phyloP scores from a whole-genome alignment of 2,888 invertebrate species.

The Drosophila anomelani region DNA sequence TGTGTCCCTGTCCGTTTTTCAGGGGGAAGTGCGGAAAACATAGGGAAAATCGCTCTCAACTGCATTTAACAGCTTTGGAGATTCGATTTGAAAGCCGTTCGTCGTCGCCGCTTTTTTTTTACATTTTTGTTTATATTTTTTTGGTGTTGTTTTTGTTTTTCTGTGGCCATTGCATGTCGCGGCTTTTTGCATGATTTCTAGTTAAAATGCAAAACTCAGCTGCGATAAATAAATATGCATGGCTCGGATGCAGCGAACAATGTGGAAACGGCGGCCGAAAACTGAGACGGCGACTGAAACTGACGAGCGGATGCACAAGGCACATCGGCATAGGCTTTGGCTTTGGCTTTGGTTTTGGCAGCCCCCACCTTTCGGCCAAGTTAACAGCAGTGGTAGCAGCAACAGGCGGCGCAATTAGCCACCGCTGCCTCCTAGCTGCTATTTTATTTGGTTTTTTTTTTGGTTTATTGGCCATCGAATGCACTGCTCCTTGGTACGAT shows the following conservation, averaged over 20 bases:
- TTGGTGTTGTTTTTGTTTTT: constrained; percentile 34
- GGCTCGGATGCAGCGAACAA: constrained; percentile 60
- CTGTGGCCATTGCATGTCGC: constrained; percentile 65
- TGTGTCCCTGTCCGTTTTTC: constrained; percentile 19
- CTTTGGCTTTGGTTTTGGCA: neutral
- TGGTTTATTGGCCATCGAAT: constrained; percentile 65
- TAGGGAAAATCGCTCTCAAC: constrained; percentile 54
- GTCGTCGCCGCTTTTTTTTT: constrained; percentile 40
- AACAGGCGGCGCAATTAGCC: constrained; percentile 62
- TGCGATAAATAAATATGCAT: constrained; percentile 78
- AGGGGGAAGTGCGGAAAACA: constrained; percentile 24
- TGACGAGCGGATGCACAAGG: constrained; percentile 74
- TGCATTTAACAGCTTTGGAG: constrained; percentile 68
- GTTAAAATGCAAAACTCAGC: constrained; percentile 74
- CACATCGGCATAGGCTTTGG: constrained; percentile 8
- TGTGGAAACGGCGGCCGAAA: constrained; percentile 67
- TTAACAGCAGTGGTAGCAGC: constrained; percentile 33
- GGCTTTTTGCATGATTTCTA: constrained; percentile 75
- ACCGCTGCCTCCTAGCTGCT: constrained; percentile 43
- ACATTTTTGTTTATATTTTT: constrained; percentile 16
- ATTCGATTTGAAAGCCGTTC: constrained; percentile 70
- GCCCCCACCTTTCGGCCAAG: constrained; percentile 50
- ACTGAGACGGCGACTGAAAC: constrained; percentile 58
- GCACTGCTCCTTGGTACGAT: constrained; percentile 11
- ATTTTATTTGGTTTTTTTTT: constrained; percentile 59